Conservation (phyloP, 2,797 vertebrate genomes). For the Fratercula arctica region DNA sequence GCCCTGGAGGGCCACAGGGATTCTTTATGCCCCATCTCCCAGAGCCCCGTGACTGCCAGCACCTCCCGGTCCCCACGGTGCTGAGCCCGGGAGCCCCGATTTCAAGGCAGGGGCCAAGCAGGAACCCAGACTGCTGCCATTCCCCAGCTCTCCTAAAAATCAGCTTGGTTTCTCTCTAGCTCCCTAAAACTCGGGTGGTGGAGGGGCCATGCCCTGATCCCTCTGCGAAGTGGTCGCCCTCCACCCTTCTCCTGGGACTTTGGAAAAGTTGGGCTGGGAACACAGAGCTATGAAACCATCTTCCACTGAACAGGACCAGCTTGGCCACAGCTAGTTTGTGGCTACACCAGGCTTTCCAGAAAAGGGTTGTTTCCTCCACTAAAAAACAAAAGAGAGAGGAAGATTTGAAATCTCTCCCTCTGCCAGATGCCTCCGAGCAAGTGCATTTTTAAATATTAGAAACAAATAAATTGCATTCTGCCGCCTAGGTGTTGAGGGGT, state of each 20-base stretch:
- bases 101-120: fast-evolving
- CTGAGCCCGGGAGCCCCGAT: not conserved
- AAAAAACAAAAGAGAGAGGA: not conserved
- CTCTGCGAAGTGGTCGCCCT: not conserved
- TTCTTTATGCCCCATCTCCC: not conserved
- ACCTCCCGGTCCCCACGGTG: fast-evolving
- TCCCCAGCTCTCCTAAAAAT: not conserved
- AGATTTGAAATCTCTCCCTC: not conserved
- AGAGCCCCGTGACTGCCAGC: fast-evolving
- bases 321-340: not conserved
- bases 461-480: not conserved
- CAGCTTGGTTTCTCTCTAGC: not conserved
- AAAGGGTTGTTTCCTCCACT: not conserved
- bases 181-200: not conserved
- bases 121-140: not conserved
- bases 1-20: no score
- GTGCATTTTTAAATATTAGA: not conserved
- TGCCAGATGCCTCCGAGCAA: not conserved
- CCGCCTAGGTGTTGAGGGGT: not conserved
- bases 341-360: not conserved
- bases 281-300: not conserved
- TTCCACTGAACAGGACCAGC: not conserved
- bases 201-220: not conserved
- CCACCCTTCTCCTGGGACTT: not conserved
- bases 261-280: not conserved